Base-by-base conservation (phyloP, 2,888 invertebrate species). In the Perdita meconis region DNA sequence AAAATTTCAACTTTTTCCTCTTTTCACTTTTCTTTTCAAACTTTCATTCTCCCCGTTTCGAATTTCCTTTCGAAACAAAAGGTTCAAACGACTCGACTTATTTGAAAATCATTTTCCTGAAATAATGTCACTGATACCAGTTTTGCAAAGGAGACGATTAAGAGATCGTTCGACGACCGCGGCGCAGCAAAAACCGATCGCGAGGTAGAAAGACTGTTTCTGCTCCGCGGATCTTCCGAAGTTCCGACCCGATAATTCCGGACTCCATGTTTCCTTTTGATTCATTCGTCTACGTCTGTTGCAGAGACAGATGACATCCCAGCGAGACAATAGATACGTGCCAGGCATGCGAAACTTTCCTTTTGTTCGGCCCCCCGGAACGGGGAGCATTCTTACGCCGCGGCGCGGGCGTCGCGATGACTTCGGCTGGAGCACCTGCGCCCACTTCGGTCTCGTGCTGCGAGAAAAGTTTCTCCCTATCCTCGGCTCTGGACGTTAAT, bases 261-360 rank as follows among this genome's bases (percentile, higher is more conserved):
- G n/a, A 78, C 74, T 51, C 63, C 80, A 72, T 60, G 65, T 75
- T 77, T 80, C 75, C 77, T 80, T 80, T 71, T 71, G 82, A 84
- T 84, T 84, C 78, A 81, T 84, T 81, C 79, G 85, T 82, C 82
- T 79, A 61, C 44, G 75, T 84, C 81, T 74, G 69, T 61, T 71
- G 53, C 75, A 74, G 65, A 80, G 85, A 82, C 78, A 71, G 73
- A 69, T 66, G 80, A 82, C 81, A 81, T 71, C 74, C 59, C 71
- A 34, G 78, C 68, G 82, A 82, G 84, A 84, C 83, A 81, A 65
- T 73, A 72, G 80, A 71, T 80, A 84, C 84, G 84, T 84, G 84
- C 78, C 56, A 30, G 56, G 82, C 77, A 73, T 81, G 57, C 68
- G 69, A 67, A 77, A 77, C 75, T 80, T 73, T 73, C 66, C 76